Percentiles rank a stretch among this genome's conserved stretches.
Evolutionary conservation across 2,113 vertebrate genomes (phyloP).

Genomic region (Patagioenas fasciata): DNA sequence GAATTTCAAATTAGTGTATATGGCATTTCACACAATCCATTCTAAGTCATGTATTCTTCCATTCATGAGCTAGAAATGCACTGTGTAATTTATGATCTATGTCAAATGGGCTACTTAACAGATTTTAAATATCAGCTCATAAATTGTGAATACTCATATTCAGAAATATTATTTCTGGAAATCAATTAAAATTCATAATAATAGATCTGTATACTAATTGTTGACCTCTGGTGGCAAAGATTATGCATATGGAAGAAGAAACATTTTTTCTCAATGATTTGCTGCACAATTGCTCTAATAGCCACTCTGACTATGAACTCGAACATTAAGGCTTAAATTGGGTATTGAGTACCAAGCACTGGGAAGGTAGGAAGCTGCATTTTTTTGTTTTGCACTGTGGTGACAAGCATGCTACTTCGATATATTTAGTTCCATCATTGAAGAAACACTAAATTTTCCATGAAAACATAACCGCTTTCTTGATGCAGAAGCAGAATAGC

Average conservation of each 20-base stretch:
- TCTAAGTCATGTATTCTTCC: neutral
- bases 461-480: slow-evolving; percentile 20
- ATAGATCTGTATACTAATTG: neutral
- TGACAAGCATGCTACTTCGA: neutral
- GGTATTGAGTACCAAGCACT: neutral
- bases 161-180: slow-evolving; percentile 45
- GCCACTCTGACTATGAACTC: neutral
- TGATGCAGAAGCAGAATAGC: neutral
- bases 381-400: neutral
- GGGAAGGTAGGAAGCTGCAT: neutral
- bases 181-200: neutral
- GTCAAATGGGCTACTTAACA: neutral
- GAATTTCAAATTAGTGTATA: slow-evolving; percentile 9
- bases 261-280: neutral
- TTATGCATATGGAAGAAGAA: neutral
- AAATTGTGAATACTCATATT: slow-evolving; percentile 21
- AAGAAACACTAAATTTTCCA: slow-evolving; percentile 31
- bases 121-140: slow-evolving; percentile 23
- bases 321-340: neutral
- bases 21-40: slow-evolving; percentile 17
- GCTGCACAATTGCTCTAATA: neutral
- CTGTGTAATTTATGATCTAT: slow-evolving; percentile 24
- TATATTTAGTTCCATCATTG: slow-evolving; percentile 7
- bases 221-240: neutral
- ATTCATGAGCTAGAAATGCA: neutral